Evolutionary conservation across 37 sponge, comb jelly and placozoan genomes (phyloP).

Genomic region (Geodia barretti): DNA sequence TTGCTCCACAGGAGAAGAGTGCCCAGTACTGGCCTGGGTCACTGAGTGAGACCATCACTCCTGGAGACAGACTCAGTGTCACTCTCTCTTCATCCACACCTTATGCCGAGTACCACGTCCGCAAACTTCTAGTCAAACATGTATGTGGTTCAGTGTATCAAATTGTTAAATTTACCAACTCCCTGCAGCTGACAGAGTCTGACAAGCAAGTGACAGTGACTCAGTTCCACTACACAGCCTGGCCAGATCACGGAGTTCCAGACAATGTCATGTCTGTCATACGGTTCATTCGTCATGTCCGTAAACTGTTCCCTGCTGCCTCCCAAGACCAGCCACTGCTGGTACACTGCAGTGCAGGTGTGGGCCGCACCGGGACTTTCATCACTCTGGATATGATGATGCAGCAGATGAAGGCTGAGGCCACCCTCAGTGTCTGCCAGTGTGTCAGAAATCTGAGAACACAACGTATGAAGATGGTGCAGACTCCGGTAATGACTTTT

Average conservation of each 20-base stretch:
- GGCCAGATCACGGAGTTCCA: constrained; percentile 74
- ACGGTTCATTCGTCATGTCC: constrained; percentile 46
- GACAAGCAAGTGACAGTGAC: constrained; percentile 3
- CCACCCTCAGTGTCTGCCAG: constrained; percentile 28
- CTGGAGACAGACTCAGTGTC: constrained; percentile 9
- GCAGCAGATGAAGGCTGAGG: constrained; percentile 39
- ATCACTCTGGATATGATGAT: constrained; percentile 57
- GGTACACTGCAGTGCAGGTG: constrained; percentile 35
- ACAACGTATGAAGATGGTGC: constrained; percentile 45
- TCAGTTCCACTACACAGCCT: constrained; percentile 34
- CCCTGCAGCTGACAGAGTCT: neutral
- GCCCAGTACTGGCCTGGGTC: neutral
- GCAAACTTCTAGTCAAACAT: constrained; percentile 17
- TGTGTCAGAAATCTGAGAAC: constrained; percentile 36
- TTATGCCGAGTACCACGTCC: constrained; percentile 60
- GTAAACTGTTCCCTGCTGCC: constrained; percentile 9
- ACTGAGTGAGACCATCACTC: neutral
- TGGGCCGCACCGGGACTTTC: constrained; percentile 68
- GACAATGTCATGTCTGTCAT: constrained; percentile 53
- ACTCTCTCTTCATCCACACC: constrained; percentile 11
- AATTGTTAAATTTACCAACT: neutral
- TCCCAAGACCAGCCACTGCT: neutral
- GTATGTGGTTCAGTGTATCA: constrained; percentile 19
- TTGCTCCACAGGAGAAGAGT: neutral
- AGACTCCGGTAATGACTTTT: constrained; percentile 67